Base-by-base conservation (phyloP, 2,888 invertebrate genomes). In the Cheiracanthium punctorium region DNA sequence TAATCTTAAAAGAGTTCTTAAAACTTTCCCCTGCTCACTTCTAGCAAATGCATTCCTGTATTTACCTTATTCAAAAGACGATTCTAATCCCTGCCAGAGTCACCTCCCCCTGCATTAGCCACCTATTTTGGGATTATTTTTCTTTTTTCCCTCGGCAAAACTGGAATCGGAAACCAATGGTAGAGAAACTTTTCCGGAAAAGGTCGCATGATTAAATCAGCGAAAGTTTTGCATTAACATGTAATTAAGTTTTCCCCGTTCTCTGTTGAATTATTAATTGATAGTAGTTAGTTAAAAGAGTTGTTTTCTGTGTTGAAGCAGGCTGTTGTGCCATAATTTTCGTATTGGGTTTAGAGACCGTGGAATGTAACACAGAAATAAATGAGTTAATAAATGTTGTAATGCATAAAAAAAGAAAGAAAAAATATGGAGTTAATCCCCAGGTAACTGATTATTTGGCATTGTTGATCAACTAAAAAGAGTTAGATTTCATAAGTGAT, bases 171-270 rank as follows among this genome's bases (percentile, higher is more conserved):
- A 82, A 75, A 71, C 80, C 80, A 29, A 80, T 72, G 32, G 17
- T 14, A 41, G 33, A 76, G 30, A 52, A 82, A 28, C 20, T 72
- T 72, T 72, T 33, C n/a, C 20, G 32, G 71, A 77, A 76, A 82
- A 65, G 43, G 82, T 58, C 32, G 17, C 43, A 17, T 64, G 74
- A 76, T 82, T 65, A 72, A 82, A 82, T 82, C 71, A 71, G 32
- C 20, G 30, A 64, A 71, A 64, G 71, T 82, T 82, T 64, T 70
- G 75, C 75, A 76, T 82, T 82, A 82, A 72, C 48, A 72, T 65
- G 20, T 71, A 72, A 77, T 77, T 77, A 65, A 43, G 65, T 76
- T 82, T 71, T 33, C 64, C n/a, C n/a, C 41, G n/a, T 48, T 28
- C 20, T 70, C 70, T 70, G 70, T 80, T 73, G 73, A 65, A 73